Base-by-base conservation (phyloP, 2,888 invertebrate genomes). In the Chloromyia formosa region DNA sequence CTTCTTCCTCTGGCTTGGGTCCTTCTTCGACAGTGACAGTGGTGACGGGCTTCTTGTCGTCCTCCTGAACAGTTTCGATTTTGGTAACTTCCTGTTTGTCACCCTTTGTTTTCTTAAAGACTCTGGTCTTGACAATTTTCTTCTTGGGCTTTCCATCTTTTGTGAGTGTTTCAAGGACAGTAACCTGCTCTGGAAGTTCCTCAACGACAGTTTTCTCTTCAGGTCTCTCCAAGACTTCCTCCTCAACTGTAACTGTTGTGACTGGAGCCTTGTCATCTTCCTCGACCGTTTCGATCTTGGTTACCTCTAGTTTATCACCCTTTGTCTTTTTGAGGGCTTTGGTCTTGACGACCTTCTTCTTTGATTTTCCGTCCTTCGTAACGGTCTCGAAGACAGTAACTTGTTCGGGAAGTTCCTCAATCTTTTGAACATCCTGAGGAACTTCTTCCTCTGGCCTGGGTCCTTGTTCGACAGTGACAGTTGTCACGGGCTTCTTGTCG, bases 281-380 rank as follows among this genome's bases (percentile, higher is more conserved):
- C 77, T 81, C 80, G 20, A 84, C 80, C 9, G 84, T 84, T 16
- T 83, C 78, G 69, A 85, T 83, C 80, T 84, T 82, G 0, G 84
- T 85, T 7, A 83, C 78, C 78, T 86, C 82, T 40, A 83, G 79
- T 80, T 82, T 83, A 53, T 78, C 76, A 69, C 82, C 86, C 77
- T 78, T 82, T 56, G 76, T 81, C 78, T 83, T 84, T 74, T 81
- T 81, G 53, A 84, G 81, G 2, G 81, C 79, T 69, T 81, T 79
- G 68, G 81, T 84, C 77, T 83, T 86, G 0, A 81, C 81, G 4
- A 77, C 76, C 73, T 76, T 75, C 72, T 82, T 83, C 61, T 78
- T 76, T 1, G 81, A 23, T 74, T 76, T 78, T 72, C 79, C 79
- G 45, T 79, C 75, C 74, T 78, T 75, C 0, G 78, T 76, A 0